These are phyloP conservation scores for Tyrannus savana DNA, from an alignment of 2,113 vertebrate species.

Conservation along the genomic window DNA sequence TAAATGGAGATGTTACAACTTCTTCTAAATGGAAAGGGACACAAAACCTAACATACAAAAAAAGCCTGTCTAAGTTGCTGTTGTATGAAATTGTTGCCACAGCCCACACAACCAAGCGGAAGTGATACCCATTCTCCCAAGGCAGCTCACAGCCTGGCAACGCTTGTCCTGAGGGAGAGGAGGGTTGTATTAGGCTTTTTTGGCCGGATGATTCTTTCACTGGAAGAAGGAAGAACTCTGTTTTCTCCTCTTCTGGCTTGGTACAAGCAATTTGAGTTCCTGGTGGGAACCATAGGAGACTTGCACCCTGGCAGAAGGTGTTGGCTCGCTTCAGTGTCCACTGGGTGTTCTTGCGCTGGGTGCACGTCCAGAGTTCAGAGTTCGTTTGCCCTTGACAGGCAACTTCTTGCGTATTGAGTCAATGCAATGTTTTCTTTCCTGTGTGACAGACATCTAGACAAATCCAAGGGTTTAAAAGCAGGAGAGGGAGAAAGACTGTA, in stretches of 20 bases:
- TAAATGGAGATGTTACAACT: not conserved
- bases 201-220: not conserved
- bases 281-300: not conserved
- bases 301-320: not conserved
- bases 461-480: not conserved
- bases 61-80: rapidly evolving
- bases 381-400: not conserved
- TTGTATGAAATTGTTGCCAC: not conserved
- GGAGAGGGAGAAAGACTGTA: not conserved
- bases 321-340: not conserved
- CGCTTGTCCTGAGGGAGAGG: not conserved
- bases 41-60: rapidly evolving
- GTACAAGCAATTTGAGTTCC: not conserved
- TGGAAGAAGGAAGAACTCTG: not conserved
- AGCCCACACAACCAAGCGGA: not conserved
- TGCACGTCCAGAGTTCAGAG: not conserved
- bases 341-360: not conserved
- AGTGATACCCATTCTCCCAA: not conserved
- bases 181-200: not conserved
- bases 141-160: not conserved
- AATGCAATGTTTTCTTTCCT: not conserved
- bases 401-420: rapidly evolving
- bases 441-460: not conserved
- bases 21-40: not conserved
- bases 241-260: not conserved